These are phyloP conservation scores for Dendrolimus pini DNA, from an alignment of 2,888 invertebrate genomes.

Conservation along the genomic window DNA sequence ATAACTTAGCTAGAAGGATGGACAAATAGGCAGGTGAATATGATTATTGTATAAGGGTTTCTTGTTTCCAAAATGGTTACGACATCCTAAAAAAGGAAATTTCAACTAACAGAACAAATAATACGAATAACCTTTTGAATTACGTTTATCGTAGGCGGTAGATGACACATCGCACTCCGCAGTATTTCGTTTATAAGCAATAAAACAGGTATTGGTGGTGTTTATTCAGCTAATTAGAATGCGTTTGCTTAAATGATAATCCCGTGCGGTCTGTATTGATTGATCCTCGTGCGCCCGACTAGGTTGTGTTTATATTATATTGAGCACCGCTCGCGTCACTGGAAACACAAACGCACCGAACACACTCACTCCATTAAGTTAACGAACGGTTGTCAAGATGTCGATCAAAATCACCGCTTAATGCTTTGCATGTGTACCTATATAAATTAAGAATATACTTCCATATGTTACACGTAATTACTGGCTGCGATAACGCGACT, in stretches of 20 bases:
- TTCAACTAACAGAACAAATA: background rate
- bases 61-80: background rate
- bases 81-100: background rate
- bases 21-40: background rate
- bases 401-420: conserved; percentile 70
- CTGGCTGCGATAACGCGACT: background rate
- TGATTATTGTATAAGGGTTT: background rate
- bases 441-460: conserved; percentile 51
- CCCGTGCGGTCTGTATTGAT: conserved; percentile 27
- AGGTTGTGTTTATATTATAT: conserved; percentile 26
- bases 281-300: conserved; percentile 24
- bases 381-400: conserved; percentile 74
- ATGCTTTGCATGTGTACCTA: conserved; percentile 40
- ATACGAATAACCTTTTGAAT: conserved; percentile 10
- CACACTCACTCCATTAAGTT: conserved; percentile 67
- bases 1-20: background rate
- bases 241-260: conserved; percentile 34
- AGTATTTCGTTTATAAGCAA: conserved; percentile 10
- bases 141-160: conserved; percentile 18
- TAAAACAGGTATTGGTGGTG: conserved; percentile 12
- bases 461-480: background rate
- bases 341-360: conserved; percentile 48
- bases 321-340: conserved; percentile 28
- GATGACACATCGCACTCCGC: conserved; percentile 17
- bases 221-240: conserved; percentile 36